Percentiles rank a stretch among this genome's conserved stretches.
These are phyloP conservation scores for Myopa testacea DNA, from an alignment of 2,888 invertebrate species.

Conservation along the genomic window DNA sequence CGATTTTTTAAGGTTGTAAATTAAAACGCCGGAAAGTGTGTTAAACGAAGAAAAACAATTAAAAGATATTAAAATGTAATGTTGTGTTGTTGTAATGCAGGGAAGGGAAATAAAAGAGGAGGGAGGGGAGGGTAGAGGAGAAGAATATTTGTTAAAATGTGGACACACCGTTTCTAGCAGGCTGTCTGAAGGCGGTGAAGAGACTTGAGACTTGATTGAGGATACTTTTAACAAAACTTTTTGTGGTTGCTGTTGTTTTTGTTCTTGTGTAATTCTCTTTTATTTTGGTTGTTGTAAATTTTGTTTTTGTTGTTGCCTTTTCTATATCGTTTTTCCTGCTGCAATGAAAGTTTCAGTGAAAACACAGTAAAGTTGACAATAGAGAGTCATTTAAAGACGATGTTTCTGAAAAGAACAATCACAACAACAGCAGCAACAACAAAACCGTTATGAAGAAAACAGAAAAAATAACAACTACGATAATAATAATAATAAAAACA, in stretches of 20 bases:
- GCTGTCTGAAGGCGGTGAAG: too few relatives aligned
- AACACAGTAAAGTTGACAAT: background rate
- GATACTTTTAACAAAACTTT: background rate
- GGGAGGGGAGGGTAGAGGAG: background rate
- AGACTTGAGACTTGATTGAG: background rate
- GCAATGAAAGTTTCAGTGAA: background rate
- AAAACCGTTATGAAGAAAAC: background rate
- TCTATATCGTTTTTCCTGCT: too few relatives aligned
- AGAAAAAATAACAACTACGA: background rate
- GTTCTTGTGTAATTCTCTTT: background rate
- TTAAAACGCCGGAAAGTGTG: conserved; percentile 25
- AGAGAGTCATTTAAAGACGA: background rate
- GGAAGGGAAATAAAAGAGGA: background rate
- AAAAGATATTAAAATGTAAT: conserved; percentile 1
- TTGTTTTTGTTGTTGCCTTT: too few relatives aligned
- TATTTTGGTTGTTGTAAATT: too few relatives aligned
- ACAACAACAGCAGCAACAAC: background rate
- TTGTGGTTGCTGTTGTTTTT: background rate
- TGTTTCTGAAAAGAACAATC: background rate
- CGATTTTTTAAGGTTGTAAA: background rate
- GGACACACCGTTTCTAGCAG: too few relatives aligned
- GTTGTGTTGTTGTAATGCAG: too few relatives aligned
- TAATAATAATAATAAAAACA: background rate
- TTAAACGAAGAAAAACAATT: conserved; percentile 24
- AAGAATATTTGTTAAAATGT: too few relatives aligned